Base-by-base conservation (phyloP, 1,140 invertebrate genomes). In the Potamilus streckersoni region DNA sequence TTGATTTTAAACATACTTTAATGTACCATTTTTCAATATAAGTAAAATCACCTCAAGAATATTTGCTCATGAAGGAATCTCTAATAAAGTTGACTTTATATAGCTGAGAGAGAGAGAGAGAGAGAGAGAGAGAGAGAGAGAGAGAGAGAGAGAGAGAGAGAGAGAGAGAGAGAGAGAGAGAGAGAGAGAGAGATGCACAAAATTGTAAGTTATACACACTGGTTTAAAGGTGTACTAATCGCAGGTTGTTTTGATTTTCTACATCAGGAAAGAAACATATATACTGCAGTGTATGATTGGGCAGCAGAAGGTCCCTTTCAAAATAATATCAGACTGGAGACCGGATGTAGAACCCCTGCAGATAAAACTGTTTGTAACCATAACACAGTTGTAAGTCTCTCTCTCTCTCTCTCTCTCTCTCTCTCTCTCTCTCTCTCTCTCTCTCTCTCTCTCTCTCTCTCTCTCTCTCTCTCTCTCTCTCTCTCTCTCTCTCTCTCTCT, bases 211-310 rank as follows among this genome's bases (percentile, higher is more conserved):
- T 49, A 49, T 11, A 8, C 2, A 49, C 4, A 49, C 38, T 49
- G 38, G 11, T 49, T 49, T 49, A 49, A 49, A 49, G 1, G 11
- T 11, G 38, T 11, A 49, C 38, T 6, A 8, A 6, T 49, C 38
- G 0, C 38, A 49, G 11, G 60, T 62, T 23, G 23, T 62, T 62
- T n/a, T n/a, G 23, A 23, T 71, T 68, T 38, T 61, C 4, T 55
- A 72, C 17, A 60, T 14, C 59, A 71, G 75, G 70, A 66, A 2
- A 55, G 69, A 61, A 65, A 77, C 0, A 72, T 76, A 1, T 79
- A 79, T 59, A 72, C 76, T 49, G 71, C 76, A 2, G 78, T 79
- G 16, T 79, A 75, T 49, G n/a, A 73, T 17, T 79, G 78, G 78
- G 74, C 73, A 20, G 19, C 66, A 8, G 78, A 79, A 61, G 78